Base-by-base conservation (phyloP, 2,888 invertebrate genomes). In the Amiota minor region DNA sequence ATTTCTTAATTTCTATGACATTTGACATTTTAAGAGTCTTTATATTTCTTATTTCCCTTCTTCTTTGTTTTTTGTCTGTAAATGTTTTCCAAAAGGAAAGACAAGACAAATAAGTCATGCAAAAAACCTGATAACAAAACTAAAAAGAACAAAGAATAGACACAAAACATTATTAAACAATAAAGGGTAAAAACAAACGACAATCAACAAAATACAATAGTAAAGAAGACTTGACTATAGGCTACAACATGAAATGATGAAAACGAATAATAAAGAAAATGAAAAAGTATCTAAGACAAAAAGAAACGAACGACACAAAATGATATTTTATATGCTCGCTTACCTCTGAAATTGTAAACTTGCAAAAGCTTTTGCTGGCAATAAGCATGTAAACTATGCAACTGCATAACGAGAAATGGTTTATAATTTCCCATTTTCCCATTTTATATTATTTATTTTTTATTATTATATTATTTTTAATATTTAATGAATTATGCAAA, bases 321-420 rank as follows among this genome's bases (percentile, higher is more conserved):
- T 18, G 59, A 20, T 20, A 59, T 59, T 59, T 59, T 16, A 59
- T 35, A 67, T 70, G 67, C 20, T 79, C 79, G 86, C 87, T 87
- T 87, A 87, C 87, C 87, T 86, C 86, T 82, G 80, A 84, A 86
- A 83, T 86, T 84, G 81, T 87, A 88, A 78, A 84, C 83, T 83
- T 83, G 84, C 78, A 88, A 86, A 82, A 88, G 82, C 83, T 87
- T 86, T 84, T 87, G 86, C 82, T 88, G 87, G 83, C 87, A 87
- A 80, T 84, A 85, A 80, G 82, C 84, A 83, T 85, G 85, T 81
- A 88, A 86, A 83, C 83, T 83, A 83, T 85, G 83, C 84, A 86
- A 84, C 86, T 86, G 82, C 79, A 73, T 77, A 64, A 74, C 4
- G 35, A 35, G n/a, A 56, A 76, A 75, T 76, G 72, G 61, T 56